Evolutionary conservation across 2,888 invertebrate genomes (phyloP).

Genomic region (Synergus gifuensis): DNA sequence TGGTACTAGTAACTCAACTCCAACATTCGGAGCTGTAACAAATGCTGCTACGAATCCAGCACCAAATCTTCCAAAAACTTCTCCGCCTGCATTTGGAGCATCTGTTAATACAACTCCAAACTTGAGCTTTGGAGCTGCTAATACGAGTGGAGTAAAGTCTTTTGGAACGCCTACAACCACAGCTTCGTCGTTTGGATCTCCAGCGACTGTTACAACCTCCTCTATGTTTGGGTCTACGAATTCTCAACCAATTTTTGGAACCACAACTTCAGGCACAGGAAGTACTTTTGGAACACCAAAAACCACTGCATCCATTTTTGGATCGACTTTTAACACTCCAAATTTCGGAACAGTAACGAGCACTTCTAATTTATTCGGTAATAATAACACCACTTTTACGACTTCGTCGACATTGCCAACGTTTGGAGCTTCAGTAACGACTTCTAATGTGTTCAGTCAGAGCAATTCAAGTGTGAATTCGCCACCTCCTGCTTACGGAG

Average conservation of each 20-base stretch:
- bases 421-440: background rate
- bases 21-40: slow-evolving; percentile 21
- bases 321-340: slow-evolving; percentile 45
- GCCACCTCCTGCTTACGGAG: slow-evolving; percentile 47
- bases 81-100: background rate
- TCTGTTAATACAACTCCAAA: background rate
- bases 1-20: slow-evolving; percentile 24
- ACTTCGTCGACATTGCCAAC: background rate
- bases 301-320: slow-evolving; percentile 53
- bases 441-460: slow-evolving; percentile 29
- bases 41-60: background rate
- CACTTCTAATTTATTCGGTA: slow-evolving; percentile 30
- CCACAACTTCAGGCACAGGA: slow-evolving; percentile 29
- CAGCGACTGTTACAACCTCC: slow-evolving; percentile 45
- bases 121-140: slow-evolving; percentile 14
- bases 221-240: slow-evolving; percentile 54
- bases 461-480: background rate
- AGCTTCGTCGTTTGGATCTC: slow-evolving; percentile 53
- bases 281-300: slow-evolving; percentile 59
- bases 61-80: slow-evolving; percentile 4
- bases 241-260: slow-evolving; percentile 50
- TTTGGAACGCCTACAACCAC: slow-evolving; percentile 51
- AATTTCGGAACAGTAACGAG: slow-evolving; percentile 46
- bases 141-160: background rate
- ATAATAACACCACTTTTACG: slow-evolving; percentile 1